phyloP scores from a whole-genome alignment of 2,113 vertebrate genomes.

The Albula goreensis region DNA sequence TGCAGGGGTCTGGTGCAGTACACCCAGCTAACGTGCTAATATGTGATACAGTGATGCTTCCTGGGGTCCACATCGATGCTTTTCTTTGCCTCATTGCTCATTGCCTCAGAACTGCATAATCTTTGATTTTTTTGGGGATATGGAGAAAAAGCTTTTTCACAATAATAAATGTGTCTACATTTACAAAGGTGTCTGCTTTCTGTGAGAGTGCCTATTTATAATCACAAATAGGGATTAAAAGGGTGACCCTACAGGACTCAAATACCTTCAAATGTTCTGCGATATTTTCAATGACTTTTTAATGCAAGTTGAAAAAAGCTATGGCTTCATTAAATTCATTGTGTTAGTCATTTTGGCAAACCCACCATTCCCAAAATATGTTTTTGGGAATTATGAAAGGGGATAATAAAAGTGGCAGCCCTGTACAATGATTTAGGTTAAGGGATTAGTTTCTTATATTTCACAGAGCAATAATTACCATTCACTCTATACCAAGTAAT shows the following conservation, averaged over 20 bases:
- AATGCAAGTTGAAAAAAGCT: background rate
- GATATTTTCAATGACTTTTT: background rate
- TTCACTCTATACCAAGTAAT: conserved; percentile 35
- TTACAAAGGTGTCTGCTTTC: too few species aligned
- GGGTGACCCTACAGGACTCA: too few species aligned
- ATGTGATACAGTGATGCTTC: too few species aligned
- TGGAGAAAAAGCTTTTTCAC: too few species aligned
- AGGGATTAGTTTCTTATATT: conserved; percentile 45
- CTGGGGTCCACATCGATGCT: too few species aligned
- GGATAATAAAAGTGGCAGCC: conserved; percentile 48
- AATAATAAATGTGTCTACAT: too few species aligned
- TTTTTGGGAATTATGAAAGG: conserved; percentile 33
- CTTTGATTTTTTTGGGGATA: too few species aligned
- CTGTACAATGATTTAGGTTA: conserved; percentile 44
- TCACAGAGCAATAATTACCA: conserved; percentile 49
- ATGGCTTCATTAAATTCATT: background rate
- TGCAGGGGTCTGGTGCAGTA: background rate
- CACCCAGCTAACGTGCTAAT: too few species aligned
- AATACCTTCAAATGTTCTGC: background rate
- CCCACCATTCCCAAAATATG: conserved; percentile 6
- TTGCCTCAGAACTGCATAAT: too few species aligned
- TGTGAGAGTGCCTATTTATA: too few species aligned
- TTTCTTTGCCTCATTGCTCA: too few species aligned
- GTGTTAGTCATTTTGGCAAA: background rate
- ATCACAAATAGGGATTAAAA: too few species aligned